Percentiles rank a stretch among this genome's conserved stretches.
Evolutionary conservation across 2,113 vertebrate species (phyloP).

Genomic region (Semnornis frantzii): DNA sequence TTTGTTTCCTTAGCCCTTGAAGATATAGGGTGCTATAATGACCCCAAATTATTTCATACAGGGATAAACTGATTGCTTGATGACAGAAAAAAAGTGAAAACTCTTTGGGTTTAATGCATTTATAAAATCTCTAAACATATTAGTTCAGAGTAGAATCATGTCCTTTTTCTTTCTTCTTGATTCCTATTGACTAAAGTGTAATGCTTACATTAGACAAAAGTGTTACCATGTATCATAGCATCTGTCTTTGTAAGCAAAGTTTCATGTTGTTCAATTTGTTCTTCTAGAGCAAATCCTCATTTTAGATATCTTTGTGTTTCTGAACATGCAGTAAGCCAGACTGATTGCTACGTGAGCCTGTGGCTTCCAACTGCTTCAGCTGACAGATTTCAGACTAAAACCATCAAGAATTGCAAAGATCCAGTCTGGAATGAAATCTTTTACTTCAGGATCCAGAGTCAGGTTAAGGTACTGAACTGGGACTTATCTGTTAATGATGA

Average conservation of each 20-base stretch:
- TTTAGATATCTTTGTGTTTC: neutral
- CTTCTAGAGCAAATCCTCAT: neutral
- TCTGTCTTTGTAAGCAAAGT: neutral
- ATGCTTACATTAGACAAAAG: neutral
- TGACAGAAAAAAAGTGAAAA: neutral
- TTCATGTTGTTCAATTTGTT: neutral
- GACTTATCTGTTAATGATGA: neutral
- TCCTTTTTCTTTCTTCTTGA: neutral
- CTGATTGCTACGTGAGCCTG: constrained; percentile 84
- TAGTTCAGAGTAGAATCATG: neutral
- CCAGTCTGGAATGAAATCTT: constrained; percentile 90
- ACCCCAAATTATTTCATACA: neutral
- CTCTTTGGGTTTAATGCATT: rapidly evolving
- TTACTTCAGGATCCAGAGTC: constrained; percentile 79
- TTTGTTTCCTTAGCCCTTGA: neutral
- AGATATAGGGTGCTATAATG: neutral
- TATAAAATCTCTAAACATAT: neutral
- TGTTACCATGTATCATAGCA: neutral
- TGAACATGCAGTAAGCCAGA: constrained; percentile 70
- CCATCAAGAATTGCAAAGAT: constrained; percentile 75
- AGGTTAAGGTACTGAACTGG: constrained; percentile 79
- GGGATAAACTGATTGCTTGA: neutral
- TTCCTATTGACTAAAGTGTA: neutral
- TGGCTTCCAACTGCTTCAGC: constrained; percentile 82
- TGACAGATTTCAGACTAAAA: constrained; percentile 70